phyloP scores from a whole-genome alignment of 2,113 vertebrate genomes.

The Rallus limicola region DNA sequence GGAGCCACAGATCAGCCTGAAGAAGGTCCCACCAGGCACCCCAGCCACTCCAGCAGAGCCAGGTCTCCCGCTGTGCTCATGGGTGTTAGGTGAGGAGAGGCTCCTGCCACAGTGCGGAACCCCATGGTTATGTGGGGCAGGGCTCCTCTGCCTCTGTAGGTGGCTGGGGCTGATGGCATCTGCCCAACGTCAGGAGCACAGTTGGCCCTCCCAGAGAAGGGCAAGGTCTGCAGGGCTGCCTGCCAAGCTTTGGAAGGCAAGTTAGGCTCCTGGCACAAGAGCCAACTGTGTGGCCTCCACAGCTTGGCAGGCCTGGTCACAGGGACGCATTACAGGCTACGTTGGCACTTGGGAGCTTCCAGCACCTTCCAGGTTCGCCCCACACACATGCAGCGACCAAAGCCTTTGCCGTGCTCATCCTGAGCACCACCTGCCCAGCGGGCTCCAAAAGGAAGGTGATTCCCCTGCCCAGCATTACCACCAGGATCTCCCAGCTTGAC shows the following conservation, averaged over 20 bases:
- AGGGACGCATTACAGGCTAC: neutral
- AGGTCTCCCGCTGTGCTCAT: neutral
- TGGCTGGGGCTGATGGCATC: neutral
- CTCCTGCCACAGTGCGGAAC: neutral
- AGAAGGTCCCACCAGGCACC: neutral
- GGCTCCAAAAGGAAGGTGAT: neutral
- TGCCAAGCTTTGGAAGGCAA: neutral
- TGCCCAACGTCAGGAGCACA: neutral
- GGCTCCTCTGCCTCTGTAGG: rapidly evolving
- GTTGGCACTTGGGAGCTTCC: neutral
- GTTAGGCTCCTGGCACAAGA: neutral
- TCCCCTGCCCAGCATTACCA: neutral
- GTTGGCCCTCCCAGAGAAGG: neutral
- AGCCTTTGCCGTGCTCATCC: neutral
- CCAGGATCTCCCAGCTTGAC: neutral
- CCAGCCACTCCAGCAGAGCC: neutral
- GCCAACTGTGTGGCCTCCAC: neutral
- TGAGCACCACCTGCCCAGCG: neutral
- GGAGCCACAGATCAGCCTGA: neutral
- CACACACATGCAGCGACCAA: neutral
- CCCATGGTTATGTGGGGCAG: neutral
- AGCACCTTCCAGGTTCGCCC: neutral
- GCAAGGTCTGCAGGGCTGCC: neutral
- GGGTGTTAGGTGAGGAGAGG: neutral
- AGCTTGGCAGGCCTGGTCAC: rapidly evolving